Base-by-base conservation (phyloP, 2,797 vertebrate species). In the Nothura maculosa region DNA sequence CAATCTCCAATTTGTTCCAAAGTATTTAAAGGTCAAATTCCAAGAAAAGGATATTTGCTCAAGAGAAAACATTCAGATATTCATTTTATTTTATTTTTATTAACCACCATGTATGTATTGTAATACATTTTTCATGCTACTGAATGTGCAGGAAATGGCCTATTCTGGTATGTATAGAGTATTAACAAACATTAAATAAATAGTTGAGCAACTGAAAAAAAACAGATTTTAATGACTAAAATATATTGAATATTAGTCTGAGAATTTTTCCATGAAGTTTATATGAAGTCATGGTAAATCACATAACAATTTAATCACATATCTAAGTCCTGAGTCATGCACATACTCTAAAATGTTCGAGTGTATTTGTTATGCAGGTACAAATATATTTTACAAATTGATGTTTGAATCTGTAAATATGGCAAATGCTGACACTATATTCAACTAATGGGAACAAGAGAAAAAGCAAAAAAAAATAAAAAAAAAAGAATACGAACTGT, bases 401-500 rank as follows among this genome's bases (percentile, higher is more conserved):
- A 45, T 17, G 13, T 78, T 58, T 72, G 62, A 68, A 64, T 90
- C 36, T 75, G 77, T 36, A 62, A 90, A 80, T 1, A 3, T 83
- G 48, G 47, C 85, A 90, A 92, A 66, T 89, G 69, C 76, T 32
- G 54, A 48, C 62, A 30, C 68, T 94, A 40, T 67, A 25, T 82
- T 91, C 78, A 4, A 28, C 68, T 75, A 38, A 83, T 86, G 54
- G 68, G 75, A 96, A 94, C 48, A 94, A 86, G 68, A 93, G 89
- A 91, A 73, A 54, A 30, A 95, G 68, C 93, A 54, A 54, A 95
- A 73, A 94, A 86, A 62, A 95, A 73, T 93, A 86, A 62, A 48
- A 48, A 50, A 50, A 50, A 27, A 93, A 75, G 94, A 94, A 95
- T 62, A 89, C 34, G 42, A 93, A 47, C 79, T 0, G 0, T 89